Percentiles rank a stretch among this genome's conserved stretches.
Conservation (phyloP, 2,888 invertebrate species). For the Punctoribates punctum region DNA sequence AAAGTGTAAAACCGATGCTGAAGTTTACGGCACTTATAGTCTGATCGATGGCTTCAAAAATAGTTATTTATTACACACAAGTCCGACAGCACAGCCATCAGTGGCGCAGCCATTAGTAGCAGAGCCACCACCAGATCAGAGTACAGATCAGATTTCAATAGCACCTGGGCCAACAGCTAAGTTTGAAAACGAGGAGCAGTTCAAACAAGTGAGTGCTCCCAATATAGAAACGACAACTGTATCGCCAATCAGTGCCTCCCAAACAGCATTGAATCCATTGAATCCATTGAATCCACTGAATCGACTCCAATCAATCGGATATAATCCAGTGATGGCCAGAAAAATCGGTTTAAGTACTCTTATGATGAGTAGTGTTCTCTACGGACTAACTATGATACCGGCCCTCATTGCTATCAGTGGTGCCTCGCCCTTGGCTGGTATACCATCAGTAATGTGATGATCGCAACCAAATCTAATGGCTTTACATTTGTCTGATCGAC, state of each 20-base stretch:
- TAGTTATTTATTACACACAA: not conserved
- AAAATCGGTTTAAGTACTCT: slow-evolving; percentile 41
- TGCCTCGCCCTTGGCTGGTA: slow-evolving; percentile 26
- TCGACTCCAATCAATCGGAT: not conserved
- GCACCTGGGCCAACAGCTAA: not conserved
- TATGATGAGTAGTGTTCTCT: slow-evolving; percentile 39
- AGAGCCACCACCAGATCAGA: not conserved
- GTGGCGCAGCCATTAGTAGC: not conserved
- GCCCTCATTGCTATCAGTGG: slow-evolving; percentile 38
- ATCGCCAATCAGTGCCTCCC: not conserved
- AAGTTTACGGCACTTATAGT: slow-evolving; percentile 21
- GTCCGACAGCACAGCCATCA: not conserved
- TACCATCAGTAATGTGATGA: not conserved
- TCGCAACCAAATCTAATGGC: not conserved
- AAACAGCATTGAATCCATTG: slow-evolving; percentile 26
- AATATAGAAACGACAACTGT: not conserved
- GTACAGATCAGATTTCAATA: not conserved
- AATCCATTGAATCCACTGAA: too few relatives aligned
- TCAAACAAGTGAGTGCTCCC: slow-evolving; percentile 28
- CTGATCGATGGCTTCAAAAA: slow-evolving; percentile 25
- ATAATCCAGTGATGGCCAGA: slow-evolving; percentile 41
- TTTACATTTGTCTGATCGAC: not conserved
- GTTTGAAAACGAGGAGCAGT: not conserved
- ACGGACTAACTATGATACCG: slow-evolving; percentile 39
- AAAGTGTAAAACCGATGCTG: not conserved